Base-by-base conservation (phyloP, 2,113 vertebrate species). In the Archocentrus centrarchus region DNA sequence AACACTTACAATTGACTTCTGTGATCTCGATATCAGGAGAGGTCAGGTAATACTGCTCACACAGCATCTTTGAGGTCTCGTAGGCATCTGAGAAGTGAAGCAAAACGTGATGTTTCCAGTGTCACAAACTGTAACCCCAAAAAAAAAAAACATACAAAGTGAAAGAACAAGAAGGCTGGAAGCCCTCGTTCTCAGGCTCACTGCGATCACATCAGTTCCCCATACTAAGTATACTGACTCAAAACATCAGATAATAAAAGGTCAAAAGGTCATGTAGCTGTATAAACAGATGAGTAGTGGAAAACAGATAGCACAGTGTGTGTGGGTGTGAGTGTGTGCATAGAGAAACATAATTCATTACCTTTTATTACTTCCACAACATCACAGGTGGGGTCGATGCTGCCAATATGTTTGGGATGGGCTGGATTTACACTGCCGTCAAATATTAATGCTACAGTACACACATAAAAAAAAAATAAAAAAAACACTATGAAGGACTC, bases 21-120 rank as follows among this genome's bases (percentile, higher is more conserved):
- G 86, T 97, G 87, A 99, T 96, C 77, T 97, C 96, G 94, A 99
- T 91, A 61, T 99, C 97, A 41, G 98, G 98, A 70, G 98, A 98
- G 32, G 96, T 97, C 84, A 99, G 94, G 84, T 99, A 99, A 94
- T 99, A 99, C 93, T 99, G 98, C 91, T 99, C 98, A 95, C 98
- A 99, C 77, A 99, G 96, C 98, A 99, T 92, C 93, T 96, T 97
- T 47, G 98, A 94, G 44, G 96, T 97, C 85, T 98, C 97, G 84
- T 96, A 99, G 50, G 98, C 98, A 95, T 99, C 98, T 99, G 90
- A 20, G 95, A 93, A 63, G 47, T 7, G 22, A 80, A 60, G 87
- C 6, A 80, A 68, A 3, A 62, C 11, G 18, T 35, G 50, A 24
- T 22, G 4, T 64, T 73, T 59, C 50, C 1, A 2, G 35, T 0